These are phyloP conservation scores for Reinhardtius hippoglossoides DNA, from an alignment of 2,113 vertebrate genomes.

Conservation along the genomic window DNA sequence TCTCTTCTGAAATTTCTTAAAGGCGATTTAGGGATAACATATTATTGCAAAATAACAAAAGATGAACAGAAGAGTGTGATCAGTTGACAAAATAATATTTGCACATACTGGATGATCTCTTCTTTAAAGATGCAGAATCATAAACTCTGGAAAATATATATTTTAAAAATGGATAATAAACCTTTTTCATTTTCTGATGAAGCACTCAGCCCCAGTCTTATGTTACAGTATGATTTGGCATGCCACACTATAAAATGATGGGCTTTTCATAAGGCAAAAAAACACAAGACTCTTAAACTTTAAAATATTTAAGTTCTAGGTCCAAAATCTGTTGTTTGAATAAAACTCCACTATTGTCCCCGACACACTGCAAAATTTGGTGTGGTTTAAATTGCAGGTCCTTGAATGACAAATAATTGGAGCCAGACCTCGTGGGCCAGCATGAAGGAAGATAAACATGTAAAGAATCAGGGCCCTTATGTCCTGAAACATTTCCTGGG, in stretches of 20 bases:
- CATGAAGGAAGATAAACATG: conserved; percentile 3
- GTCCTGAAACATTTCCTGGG: conserved; percentile 33
- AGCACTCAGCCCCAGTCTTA: conserved; percentile 24
- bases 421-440: conserved; percentile 2
- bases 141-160: conserved; percentile 56
- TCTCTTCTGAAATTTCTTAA: conserved; percentile 29
- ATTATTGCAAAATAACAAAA: conserved; percentile 52
- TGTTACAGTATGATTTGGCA: conserved; percentile 55
- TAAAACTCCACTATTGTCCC: not conserved
- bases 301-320: conserved; percentile 43
- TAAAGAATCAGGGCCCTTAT: conserved; percentile 11
- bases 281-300: conserved; percentile 39
- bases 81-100: conserved; percentile 2
- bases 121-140: conserved; percentile 43
- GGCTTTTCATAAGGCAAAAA: conserved; percentile 41
- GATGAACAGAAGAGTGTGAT: too few relatives aligned
- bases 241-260: conserved; percentile 56
- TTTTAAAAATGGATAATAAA: conserved; percentile 59
- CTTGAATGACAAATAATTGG: conserved; percentile 16
- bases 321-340: conserved; percentile 30
- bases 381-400: conserved; percentile 18
- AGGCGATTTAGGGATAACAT: conserved; percentile 38
- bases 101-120: conserved; percentile 38
- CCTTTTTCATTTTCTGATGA: conserved; percentile 32
- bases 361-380: conserved; percentile 16